phyloP scores from a whole-genome alignment of 2,888 invertebrate species.

The Caenorhabditis sp. region DNA sequence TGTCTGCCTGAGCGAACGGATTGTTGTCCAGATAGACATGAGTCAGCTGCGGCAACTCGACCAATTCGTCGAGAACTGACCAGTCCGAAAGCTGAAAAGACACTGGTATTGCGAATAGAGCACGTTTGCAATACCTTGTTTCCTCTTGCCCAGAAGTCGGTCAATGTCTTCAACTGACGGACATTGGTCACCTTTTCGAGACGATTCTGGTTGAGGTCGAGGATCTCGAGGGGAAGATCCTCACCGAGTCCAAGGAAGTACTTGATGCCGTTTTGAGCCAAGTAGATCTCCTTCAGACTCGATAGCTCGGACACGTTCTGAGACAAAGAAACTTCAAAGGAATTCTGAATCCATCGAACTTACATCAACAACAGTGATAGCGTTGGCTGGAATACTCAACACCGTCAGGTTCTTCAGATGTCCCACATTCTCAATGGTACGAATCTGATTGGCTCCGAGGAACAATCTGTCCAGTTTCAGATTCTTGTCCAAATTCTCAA shows the following conservation, averaged over 20 bases:
- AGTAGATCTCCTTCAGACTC: constrained; percentile 91
- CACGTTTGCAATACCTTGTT: constrained; percentile 67
- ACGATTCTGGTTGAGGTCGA: constrained; percentile 78
- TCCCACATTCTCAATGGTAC: constrained; percentile 87
- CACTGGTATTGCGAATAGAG: not conserved
- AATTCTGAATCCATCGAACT: too few relatives aligned
- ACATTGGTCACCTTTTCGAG: constrained; percentile 71
- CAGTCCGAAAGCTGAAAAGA: constrained; percentile 67
- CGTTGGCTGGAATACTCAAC: constrained; percentile 73
- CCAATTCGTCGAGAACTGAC: constrained; percentile 70
- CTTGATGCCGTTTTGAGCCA: constrained; percentile 94
- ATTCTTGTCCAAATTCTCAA: constrained; percentile 71
- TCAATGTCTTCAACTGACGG: constrained; percentile 71
- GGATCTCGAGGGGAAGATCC: constrained; percentile 71
- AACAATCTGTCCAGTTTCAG: constrained; percentile 86
- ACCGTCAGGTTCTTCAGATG: constrained; percentile 69
- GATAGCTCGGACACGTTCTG: constrained; percentile 89
- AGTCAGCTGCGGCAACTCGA: constrained; percentile 66
- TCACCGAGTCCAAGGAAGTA: constrained; percentile 88
- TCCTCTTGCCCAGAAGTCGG: constrained; percentile 78
- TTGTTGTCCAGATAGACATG: constrained; percentile 76
- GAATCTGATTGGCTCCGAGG: constrained; percentile 96
- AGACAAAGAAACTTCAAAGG: too few relatives aligned
- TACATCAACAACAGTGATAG: constrained; percentile 67
- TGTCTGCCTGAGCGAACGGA: constrained; percentile 64